Percentiles rank a stretch among this genome's conserved stretches.
phyloP scores from a whole-genome alignment of 2,113 vertebrate genomes.

The Chaetura pelagica region DNA sequence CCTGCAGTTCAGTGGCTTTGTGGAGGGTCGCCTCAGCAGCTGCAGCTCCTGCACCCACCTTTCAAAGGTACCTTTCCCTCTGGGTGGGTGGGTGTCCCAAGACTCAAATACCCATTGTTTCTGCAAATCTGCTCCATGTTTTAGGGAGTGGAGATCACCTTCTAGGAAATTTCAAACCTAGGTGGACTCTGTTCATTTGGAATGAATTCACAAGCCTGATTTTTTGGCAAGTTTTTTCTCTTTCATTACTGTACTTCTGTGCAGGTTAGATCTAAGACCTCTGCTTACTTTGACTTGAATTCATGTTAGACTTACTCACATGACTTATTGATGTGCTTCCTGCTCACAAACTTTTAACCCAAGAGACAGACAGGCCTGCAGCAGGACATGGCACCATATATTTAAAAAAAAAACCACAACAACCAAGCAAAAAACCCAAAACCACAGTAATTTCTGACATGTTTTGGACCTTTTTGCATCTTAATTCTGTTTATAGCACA shows the following conservation, averaged over 20 bases:
- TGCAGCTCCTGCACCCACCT: not conserved
- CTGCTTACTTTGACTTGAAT: slow-evolving; percentile 3
- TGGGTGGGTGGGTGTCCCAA: not conserved
- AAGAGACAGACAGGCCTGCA: not conserved
- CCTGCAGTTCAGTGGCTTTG: too few species aligned
- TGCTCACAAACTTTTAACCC: not conserved
- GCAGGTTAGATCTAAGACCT: not conserved
- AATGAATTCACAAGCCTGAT: not conserved
- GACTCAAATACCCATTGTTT: not conserved
- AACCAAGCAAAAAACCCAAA: too few species aligned
- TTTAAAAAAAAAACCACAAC: not conserved
- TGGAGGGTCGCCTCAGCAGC: not conserved
- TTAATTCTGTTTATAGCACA: not conserved
- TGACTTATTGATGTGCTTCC: not conserved
- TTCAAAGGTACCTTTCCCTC: not conserved
- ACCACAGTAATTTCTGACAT: not conserved
- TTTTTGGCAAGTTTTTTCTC: slow-evolving; percentile 24
- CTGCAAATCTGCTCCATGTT: not conserved
- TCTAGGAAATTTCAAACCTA: not conserved
- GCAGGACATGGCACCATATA: not conserved
- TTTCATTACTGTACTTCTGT: not conserved
- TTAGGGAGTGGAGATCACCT: not conserved
- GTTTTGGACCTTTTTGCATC: not conserved
- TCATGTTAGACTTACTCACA: not conserved
- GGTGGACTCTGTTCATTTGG: slow-evolving; percentile 9